Evolutionary conservation across 2,888 invertebrate species (phyloP).

Genomic region (Ametastegia equiseti): DNA sequence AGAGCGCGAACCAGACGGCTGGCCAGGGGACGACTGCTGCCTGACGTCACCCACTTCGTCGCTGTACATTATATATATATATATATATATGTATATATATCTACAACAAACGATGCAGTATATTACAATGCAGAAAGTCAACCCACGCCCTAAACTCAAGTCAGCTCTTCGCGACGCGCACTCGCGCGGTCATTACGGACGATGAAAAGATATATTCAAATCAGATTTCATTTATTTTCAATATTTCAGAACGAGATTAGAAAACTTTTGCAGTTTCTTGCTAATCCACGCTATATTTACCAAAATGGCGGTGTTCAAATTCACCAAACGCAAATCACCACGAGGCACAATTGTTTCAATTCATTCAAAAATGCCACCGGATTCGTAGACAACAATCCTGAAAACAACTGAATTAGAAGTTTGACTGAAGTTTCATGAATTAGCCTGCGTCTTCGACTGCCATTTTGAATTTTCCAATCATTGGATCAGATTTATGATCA

Average conservation of each 20-base stretch:
- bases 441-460: too few relatives aligned
- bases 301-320: too few relatives aligned
- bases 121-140: slow-evolving; percentile 51
- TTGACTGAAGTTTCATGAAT: too few relatives aligned
- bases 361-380: too few relatives aligned
- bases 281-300: too few relatives aligned
- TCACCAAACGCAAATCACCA: too few relatives aligned
- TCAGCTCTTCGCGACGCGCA: background rate
- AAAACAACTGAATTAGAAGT: too few relatives aligned
- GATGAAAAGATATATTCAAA: background rate
- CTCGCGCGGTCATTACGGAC: background rate
- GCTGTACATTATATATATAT: background rate
- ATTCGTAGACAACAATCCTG: background rate
- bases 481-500: background rate
- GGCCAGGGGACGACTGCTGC: slow-evolving; percentile 58
- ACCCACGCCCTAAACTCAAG: background rate
- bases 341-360: too few relatives aligned
- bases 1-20: slow-evolving; percentile 48
- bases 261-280: background rate
- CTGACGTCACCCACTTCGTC: slow-evolving; percentile 48
- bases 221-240: background rate
- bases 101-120: slow-evolving; percentile 35
- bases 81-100: background rate
- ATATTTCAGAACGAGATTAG: background rate
- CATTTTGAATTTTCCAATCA: background rate